Evolutionary conservation across 2,797 vertebrate species (phyloP).

Genomic region (Salarias fasciatus): DNA sequence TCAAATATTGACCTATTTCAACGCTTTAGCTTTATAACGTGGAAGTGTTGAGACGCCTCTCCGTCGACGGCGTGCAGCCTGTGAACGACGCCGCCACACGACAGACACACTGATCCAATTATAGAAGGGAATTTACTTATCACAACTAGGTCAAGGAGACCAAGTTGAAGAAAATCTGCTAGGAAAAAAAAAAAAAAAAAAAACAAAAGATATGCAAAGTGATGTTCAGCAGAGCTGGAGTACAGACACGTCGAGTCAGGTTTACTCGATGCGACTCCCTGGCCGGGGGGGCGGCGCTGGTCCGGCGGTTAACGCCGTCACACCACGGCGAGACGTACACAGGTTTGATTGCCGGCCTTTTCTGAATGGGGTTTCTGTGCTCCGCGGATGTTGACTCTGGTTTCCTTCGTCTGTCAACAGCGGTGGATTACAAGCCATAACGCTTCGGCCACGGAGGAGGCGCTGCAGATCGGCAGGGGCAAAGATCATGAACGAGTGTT

Average conservation of each 20-base stretch:
- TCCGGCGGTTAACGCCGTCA: constrained; percentile 19
- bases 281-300: constrained; percentile 9
- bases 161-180: constrained; percentile 26
- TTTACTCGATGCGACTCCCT: constrained; percentile 30
- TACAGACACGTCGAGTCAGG: constrained; percentile 33
- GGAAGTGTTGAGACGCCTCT: constrained; percentile 32
- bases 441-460: neutral
- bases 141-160: constrained; percentile 66
- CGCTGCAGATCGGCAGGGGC: neutral
- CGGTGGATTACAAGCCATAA: neutral
- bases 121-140: constrained; percentile 56
- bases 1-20: too few species aligned
- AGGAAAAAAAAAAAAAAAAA: constrained; percentile 22
- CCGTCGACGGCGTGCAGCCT: constrained; percentile 14
- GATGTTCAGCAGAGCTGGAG: constrained; percentile 13
- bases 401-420: constrained; percentile 3
- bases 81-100: constrained; percentile 10
- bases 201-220: constrained; percentile 2
- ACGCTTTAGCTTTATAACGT: neutral
- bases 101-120: constrained; percentile 56
- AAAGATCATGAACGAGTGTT: neutral
- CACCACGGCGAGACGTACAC: neutral
- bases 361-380: constrained; percentile 14
- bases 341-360: constrained; percentile 18
- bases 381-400: constrained; percentile 7